Evolutionary conservation across 2,113 vertebrate genomes (phyloP), one percentile per base, ranked within the genome.

Genomic region (Atlantisia rogersi): DNA sequence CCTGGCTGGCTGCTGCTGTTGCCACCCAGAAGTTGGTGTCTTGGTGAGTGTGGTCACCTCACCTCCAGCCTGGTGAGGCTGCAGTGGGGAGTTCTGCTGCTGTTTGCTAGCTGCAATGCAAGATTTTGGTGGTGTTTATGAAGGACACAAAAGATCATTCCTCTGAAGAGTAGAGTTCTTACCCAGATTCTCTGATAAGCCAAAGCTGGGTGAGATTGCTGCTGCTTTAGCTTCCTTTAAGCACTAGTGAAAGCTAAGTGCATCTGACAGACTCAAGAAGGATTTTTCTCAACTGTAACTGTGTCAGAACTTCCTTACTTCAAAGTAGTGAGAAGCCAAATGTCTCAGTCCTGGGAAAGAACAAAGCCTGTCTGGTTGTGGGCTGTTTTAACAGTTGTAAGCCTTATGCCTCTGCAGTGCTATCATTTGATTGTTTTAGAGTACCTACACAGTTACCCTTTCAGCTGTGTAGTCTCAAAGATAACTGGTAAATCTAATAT

Each of bases 281-380:
- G 42, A 35, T 42, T 81, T 80, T 76, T 68, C 26, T 59, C 6
- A 4, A 18, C 20, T 15, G 29, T 17, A 64, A 5, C 37, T 55
- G 11, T 24, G 14, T 59, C 28, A 59, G 67, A 29, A 50, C 37
- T 12, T 48, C 15, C 22, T 48, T 53, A 15, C 32, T 90, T 44
- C 55, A 77, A 76, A 84, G 19, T 4, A 58, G 12, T 9, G 8
- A 58, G 40, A 59, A 80, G 37, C 22, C 56, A 32, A 56, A 22
- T 46, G 24, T 19, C 40, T 89, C 19, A 7, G 21, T 44, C 15
- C 18, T 69, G 11, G n/a, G 53, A 31, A 48, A 48, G 20, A 60
- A 19, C 28, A 29, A 67, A 32, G 14, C 28, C 42, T 22, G 6
- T 0, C 0, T 29, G 21, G 31, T 9, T 64, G 42, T 59, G 10